Conservation (phyloP, 2,888 invertebrate genomes). For the Oxystoma pomonae region DNA sequence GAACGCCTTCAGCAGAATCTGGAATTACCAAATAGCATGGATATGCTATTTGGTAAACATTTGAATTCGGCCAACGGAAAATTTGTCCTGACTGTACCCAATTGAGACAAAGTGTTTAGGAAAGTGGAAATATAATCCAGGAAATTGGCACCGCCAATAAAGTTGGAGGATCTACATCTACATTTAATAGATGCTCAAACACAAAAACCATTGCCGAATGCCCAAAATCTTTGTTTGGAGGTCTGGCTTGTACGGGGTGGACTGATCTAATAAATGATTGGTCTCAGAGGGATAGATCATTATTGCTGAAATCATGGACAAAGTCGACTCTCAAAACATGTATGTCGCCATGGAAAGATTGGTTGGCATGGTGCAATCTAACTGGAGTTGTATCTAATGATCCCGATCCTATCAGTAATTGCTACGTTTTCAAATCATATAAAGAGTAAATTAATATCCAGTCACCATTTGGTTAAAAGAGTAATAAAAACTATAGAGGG, state of each 20-base stretch:
- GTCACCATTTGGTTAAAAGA: not conserved
- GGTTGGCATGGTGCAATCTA: constrained; percentile 7
- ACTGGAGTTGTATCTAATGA: not conserved
- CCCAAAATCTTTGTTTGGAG: not conserved
- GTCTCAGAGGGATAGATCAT: too few species aligned
- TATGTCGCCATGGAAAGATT: constrained; percentile 13
- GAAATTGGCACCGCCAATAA: not conserved
- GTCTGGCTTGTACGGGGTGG: not conserved
- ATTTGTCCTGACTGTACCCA: not conserved
- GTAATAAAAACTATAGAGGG: constrained; percentile 11
- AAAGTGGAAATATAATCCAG: not conserved
- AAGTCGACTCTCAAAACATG: constrained; percentile 13
- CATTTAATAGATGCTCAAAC: not conserved
- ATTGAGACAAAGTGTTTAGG: not conserved
- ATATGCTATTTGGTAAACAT: not conserved
- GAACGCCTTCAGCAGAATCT: not conserved
- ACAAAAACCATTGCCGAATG: not conserved
- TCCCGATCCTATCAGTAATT: not conserved
- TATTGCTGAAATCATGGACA: too few species aligned
- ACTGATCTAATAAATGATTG: not conserved
- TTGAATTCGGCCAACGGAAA: not conserved
- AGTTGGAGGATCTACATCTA: not conserved
- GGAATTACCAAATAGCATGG: not conserved
- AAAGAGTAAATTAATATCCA: not conserved
- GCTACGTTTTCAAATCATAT: not conserved